Evolutionary conservation across 1,140 invertebrate species (phyloP), one percentile per base, ranked within the genome.

Genomic region (Drosophila ambigua): DNA sequence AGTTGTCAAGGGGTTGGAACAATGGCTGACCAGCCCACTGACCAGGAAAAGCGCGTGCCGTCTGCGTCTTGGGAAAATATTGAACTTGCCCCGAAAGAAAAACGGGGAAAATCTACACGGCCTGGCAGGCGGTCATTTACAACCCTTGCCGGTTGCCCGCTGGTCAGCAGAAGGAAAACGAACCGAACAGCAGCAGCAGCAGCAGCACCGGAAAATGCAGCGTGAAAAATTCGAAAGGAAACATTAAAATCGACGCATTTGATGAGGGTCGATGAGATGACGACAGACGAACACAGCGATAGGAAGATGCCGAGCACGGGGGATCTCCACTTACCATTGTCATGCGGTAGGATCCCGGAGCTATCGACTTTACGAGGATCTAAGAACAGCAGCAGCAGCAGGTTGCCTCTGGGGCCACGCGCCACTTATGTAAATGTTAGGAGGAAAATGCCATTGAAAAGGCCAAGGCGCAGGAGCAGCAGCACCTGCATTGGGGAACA

Each of bases 261-360:
- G 82, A 87, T 58, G 79, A 87, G 82, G 82, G 82, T 87, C 82
- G 80, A 83, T 65, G 65, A 83, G 79, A 83, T 69, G 79, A 69
- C 44, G 64, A 49, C 45, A 26, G 35, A 39, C 11, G 11, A 13
- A 13, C 35, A 39, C 35, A 13, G 11, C 2, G 35, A 39, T 39
- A 39, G 35, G 35, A 11, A 39, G 35, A 39, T 39, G 35, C 35
- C 35, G 4, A 39, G 35, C 11, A 11, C 26, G 11, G 20, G 20
- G 35, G n/a, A 23, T 7, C 20, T 20, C 65, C 65, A 69, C 66
- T 69, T 69, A 69, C 64, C 66, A 43, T 49, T 68, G 64, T 54
- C 61, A 66, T 65, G 31, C 16, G 3, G 31, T 9, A 45, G n/a
- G 35, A 16, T 55, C 46, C 41, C 15, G 46, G 45, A 23, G 35